phyloP scores from a whole-genome alignment of 2,113 vertebrate species.

The Catagonus wagneri region DNA sequence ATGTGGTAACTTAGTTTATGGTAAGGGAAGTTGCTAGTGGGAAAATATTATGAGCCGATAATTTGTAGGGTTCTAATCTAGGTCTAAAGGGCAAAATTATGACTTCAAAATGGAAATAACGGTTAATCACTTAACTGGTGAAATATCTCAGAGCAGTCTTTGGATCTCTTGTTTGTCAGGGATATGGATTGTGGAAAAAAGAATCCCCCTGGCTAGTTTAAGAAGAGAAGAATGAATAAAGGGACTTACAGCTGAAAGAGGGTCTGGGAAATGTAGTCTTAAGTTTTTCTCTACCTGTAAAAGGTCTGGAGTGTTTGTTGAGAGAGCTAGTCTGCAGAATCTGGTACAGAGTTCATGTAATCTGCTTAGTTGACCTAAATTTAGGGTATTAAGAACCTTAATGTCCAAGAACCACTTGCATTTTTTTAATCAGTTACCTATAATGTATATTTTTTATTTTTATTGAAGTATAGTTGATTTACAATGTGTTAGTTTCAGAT shows the following conservation, averaged over 20 bases:
- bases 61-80: constrained; percentile 12
- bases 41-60: neutral
- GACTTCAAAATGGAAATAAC: neutral
- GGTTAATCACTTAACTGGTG: neutral
- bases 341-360: neutral
- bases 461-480: too few species aligned
- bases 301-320: neutral
- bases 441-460: too few species aligned
- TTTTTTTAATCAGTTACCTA: neutral
- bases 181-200: neutral
- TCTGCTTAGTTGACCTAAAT: neutral
- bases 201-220: neutral
- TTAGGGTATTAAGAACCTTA: constrained; percentile 37
- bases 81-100: neutral
- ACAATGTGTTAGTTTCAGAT: too few species aligned
- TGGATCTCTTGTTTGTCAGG: neutral
- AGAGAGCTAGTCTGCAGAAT: neutral
- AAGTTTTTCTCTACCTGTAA: neutral
- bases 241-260: neutral
- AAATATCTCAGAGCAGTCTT: neutral
- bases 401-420: neutral
- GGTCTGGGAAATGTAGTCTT: neutral
- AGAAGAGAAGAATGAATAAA: neutral
- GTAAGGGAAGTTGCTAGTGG: neutral
- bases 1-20: neutral